Conservation (phyloP, 1,140 invertebrate species). For the Grapholita molesta region DNA sequence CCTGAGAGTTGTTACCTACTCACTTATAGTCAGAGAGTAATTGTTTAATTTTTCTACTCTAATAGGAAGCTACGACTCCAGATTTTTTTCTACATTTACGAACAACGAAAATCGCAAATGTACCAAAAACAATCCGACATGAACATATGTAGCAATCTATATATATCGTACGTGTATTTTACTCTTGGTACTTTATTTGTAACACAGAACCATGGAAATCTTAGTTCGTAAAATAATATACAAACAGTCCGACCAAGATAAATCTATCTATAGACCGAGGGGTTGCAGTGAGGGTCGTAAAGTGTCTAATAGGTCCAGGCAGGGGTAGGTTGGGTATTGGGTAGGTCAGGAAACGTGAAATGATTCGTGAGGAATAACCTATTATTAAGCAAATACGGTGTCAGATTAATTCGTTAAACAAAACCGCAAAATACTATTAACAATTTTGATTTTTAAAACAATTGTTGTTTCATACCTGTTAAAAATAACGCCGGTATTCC, state of each 20-base stretch:
- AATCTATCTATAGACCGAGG: constrained; percentile 9
- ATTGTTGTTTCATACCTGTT: constrained; percentile 54
- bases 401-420: neutral
- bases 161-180: too few relatives aligned
- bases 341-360: constrained; percentile 3
- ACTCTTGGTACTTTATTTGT: neutral
- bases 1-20: too few relatives aligned
- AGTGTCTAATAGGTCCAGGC: neutral
- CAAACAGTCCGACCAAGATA: neutral
- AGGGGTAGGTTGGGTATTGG: constrained; percentile 8
- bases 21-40: too few relatives aligned
- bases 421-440: neutral
- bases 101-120: too few relatives aligned
- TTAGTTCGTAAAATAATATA: neutral
- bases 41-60: too few relatives aligned
- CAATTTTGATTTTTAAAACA: constrained; percentile 38
- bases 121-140: too few relatives aligned
- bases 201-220: neutral
- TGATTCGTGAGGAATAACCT: neutral
- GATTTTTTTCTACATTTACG: too few relatives aligned
- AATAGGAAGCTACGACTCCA: too few relatives aligned
- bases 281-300: neutral
- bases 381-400: neutral
- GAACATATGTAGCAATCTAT: too few relatives aligned
- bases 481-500: constrained; percentile 64